These are phyloP conservation scores for Creontiades dilutus DNA, from an alignment of 2,888 invertebrate genomes.

Conservation along the genomic window DNA sequence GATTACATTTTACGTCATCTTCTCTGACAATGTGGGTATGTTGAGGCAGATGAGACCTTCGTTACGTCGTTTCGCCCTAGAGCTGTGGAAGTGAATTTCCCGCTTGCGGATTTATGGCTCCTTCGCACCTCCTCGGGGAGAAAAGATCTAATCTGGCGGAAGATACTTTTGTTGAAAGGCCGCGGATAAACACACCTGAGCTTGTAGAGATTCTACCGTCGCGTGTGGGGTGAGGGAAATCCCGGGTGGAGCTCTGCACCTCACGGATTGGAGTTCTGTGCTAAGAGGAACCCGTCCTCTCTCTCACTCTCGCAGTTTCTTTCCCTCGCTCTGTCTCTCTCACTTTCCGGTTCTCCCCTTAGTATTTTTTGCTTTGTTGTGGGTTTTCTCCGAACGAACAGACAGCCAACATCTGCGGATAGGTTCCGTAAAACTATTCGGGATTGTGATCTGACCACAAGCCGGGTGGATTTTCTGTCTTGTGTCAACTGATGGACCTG, in stretches of 20 bases:
- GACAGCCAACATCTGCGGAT: not conserved
- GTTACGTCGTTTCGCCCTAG: not conserved
- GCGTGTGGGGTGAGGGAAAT: not conserved
- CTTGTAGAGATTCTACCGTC: not conserved
- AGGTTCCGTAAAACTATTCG: no score
- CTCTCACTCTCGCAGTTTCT: no score
- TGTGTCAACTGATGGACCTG: no score
- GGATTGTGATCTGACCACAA: no score
- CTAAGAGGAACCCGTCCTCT: not conserved
- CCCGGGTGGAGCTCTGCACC: not conserved
- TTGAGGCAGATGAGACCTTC: not conserved
- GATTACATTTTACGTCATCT: no score
- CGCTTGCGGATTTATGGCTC: not conserved
- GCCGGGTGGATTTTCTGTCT: no score
- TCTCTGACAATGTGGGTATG: no score
- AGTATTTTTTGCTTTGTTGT: not conserved
- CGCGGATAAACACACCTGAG: conserved; percentile 25
- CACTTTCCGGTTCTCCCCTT: no score
- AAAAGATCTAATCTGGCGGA: conserved; percentile 1
- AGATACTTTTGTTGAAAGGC: conserved; percentile 2
- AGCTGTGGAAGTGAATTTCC: conserved; percentile 12
- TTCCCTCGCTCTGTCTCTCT: not conserved
- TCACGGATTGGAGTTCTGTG: conserved; percentile 10
- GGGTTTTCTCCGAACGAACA: not conserved
- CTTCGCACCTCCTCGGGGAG: not conserved